A percentile compares a stretch with the other conserved stretches of the same genome.
These are phyloP conservation scores for Bacillus rossius DNA, from an alignment of 1,140 invertebrate species.

Conservation along the genomic window DNA sequence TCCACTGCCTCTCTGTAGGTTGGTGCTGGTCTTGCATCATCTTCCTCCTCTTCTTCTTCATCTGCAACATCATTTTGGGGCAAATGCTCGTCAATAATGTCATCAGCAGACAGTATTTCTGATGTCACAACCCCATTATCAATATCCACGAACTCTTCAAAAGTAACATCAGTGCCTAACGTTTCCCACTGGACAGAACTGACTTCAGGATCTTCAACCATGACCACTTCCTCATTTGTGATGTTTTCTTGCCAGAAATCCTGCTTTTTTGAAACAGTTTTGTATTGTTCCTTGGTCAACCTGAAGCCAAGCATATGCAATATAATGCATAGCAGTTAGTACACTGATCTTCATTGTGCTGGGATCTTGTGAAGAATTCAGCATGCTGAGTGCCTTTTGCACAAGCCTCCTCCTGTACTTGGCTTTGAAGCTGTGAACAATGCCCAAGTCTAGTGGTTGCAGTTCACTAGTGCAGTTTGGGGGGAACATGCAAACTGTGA, in stretches of 20 bases:
- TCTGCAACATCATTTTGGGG: no score
- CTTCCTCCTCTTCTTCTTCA: no score
- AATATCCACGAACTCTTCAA: no score
- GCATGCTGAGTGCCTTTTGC: conserved; percentile 18
- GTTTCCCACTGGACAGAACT: no score
- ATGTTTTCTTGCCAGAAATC: neutral
- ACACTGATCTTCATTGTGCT: conserved; percentile 13
- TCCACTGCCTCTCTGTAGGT: no score
- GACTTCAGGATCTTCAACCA: no score
- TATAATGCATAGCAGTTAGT: neutral
- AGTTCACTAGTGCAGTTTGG: conserved; percentile 43
- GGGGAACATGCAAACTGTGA: conserved; percentile 42
- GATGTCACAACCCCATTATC: no score
- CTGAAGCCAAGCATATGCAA: neutral
- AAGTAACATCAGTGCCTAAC: no score
- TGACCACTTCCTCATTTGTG: no score
- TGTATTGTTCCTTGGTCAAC: conserved; percentile 5
- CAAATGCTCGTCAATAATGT: no score
- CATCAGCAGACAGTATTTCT: no score
- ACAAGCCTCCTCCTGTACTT: conserved; percentile 29
- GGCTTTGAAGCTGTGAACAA: conserved; percentile 40
- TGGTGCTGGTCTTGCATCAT: no score
- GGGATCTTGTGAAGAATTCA: neutral
- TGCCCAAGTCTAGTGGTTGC: conserved; percentile 45
- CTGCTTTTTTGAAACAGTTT: neutral